Evolutionary conservation across 2,797 vertebrate genomes (phyloP).

Genomic region (Pangasius djambal): DNA sequence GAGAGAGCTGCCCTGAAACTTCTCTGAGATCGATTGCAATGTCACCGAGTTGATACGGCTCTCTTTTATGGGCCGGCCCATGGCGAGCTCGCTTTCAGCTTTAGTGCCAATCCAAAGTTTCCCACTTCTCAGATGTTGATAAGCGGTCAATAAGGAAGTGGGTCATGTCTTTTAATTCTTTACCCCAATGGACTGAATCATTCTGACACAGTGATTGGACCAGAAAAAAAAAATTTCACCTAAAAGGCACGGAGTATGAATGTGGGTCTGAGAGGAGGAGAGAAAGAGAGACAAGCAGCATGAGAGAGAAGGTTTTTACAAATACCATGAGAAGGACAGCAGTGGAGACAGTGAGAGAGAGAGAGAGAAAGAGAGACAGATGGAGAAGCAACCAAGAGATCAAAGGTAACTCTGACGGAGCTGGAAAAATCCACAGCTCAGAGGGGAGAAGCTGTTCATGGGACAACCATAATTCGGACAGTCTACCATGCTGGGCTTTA

Average conservation of each 20-base stretch:
- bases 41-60: conserved; percentile 40
- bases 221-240: background rate
- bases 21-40: conserved; percentile 29
- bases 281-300: conserved; percentile 18
- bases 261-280: background rate
- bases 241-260: conserved; percentile 16
- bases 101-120: conserved; percentile 36
- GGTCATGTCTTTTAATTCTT: conserved; percentile 56
- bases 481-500: background rate
- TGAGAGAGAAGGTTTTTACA: background rate
- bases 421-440: background rate
- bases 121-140: conserved; percentile 33
- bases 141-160: conserved; percentile 61
- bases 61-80: conserved; percentile 36
- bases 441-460: background rate
- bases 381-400: background rate
- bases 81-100: conserved; percentile 19
- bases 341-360: background rate
- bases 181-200: conserved; percentile 53
- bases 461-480: background rate
- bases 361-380: background rate
- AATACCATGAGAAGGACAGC: background rate
- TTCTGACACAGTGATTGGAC: conserved; percentile 48
- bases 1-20: conserved; percentile 29
- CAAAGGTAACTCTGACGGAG: background rate